These are phyloP conservation scores for Nymphicus hollandicus DNA, from an alignment of 2,113 vertebrate species.

Conservation along the genomic window DNA sequence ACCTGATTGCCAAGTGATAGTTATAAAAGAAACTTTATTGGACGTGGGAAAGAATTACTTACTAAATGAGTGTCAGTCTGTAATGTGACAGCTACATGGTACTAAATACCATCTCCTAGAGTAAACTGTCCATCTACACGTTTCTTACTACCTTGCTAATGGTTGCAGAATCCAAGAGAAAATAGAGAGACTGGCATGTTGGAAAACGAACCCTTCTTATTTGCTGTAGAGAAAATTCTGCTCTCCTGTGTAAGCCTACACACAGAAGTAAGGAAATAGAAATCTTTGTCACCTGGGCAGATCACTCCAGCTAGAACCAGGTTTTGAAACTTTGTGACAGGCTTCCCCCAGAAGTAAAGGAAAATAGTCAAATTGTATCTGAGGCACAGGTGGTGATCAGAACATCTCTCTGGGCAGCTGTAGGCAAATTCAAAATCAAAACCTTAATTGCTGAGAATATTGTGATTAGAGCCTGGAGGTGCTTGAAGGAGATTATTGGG, in stretches of 20 bases:
- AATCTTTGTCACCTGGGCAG: neutral
- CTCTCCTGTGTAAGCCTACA: neutral
- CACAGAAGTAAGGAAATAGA: neutral
- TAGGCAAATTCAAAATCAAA: slow-evolving; percentile 34
- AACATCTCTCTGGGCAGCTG: slow-evolving; percentile 11
- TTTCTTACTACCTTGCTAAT: neutral
- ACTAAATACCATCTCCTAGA: neutral
- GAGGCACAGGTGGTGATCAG: slow-evolving; percentile 6
- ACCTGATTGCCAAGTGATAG: neutral
- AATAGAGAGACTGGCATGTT: neutral
- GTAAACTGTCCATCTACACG: neutral
- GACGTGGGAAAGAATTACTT: neutral
- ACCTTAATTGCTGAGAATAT: slow-evolving; percentile 10
- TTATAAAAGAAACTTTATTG: neutral
- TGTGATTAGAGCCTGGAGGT: slow-evolving; percentile 8
- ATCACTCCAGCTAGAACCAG: neutral
- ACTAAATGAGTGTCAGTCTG: neutral
- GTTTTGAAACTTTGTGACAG: neutral
- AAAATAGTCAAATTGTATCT: neutral
- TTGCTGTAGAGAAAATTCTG: neutral
- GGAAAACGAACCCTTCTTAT: neutral
- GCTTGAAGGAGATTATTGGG: neutral
- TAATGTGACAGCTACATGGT: neutral
- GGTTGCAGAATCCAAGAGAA: neutral
- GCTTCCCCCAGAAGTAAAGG: neutral